Base-by-base conservation (phyloP, 2,888 invertebrate species). In the Choristoneura rosaceana region DNA sequence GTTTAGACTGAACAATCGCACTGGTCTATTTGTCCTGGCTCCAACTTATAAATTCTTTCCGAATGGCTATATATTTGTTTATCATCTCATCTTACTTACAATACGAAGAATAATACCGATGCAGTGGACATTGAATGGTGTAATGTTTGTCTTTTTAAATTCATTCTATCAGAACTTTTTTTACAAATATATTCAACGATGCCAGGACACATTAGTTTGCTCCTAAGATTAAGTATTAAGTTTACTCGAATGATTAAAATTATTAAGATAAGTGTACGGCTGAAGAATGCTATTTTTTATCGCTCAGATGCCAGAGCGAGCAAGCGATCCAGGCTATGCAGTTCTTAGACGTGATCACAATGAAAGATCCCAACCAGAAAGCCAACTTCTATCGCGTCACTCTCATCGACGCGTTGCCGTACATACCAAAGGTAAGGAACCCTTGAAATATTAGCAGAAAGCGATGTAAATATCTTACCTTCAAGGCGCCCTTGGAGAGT, bases 251-350 rank as follows among this genome's bases (percentile, higher is more conserved):
- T 12, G 47, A 47, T n/a, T 4, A 47, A n/a, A n/a, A 47, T 4
- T 47, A 47, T n/a, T 47, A 47, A 47, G n/a, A 47, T 47, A n/a
- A 47, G 47, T 4, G 5, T 7, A 47, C 5, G 47, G n/a, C 47
- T 5, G 47, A 47, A 5, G 4, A 0, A n/a, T n/a, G 4, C 17
- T 12, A 34, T 8, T 1, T 25, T 15, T n/a, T 58, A 60, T 41
- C 70, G 60, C 43, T 60, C 17, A 87, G 88, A 76, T 85, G 87
- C 79, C 87, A 77, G 91, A 98, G 97, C 83, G 99, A 99, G 94
- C 96, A 97, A 61, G 96, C 98, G 43, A 98, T 99, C 71, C 97
- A 97, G 81, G 98, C 98, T 15, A 95, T 99, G 81, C 98, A 99
- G 90, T 98, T 97, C 85, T 94, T 99, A 79, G 99, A 99, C 88